Evolutionary conservation across 2,113 vertebrate species (phyloP).

Genomic region (Hipposideros armiger): DNA sequence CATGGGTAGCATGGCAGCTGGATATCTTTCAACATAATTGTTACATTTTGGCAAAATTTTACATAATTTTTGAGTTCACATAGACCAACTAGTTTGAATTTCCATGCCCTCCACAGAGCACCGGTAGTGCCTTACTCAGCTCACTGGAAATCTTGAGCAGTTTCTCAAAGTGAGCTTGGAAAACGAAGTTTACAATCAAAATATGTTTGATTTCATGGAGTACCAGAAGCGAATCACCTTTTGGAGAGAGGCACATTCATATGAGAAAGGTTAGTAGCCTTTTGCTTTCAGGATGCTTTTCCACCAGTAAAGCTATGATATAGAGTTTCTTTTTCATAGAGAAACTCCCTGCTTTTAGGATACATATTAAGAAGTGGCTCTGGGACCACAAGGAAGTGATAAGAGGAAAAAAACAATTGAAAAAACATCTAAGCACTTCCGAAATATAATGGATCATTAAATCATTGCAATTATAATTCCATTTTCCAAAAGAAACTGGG

Average conservation of each 20-base stretch:
- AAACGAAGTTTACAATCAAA: neutral
- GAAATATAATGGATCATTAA: neutral
- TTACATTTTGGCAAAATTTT: neutral
- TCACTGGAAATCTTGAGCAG: neutral
- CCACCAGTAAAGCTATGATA: neutral
- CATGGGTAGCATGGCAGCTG: neutral
- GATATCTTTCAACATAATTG: neutral
- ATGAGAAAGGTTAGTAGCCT: neutral
- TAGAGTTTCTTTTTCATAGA: neutral
- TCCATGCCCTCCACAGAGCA: neutral
- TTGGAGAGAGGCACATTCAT: neutral
- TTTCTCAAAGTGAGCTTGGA: neutral
- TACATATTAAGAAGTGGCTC: neutral
- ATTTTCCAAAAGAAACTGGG: neutral
- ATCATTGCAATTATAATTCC: neutral
- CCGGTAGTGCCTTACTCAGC: neutral
- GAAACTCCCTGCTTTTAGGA: neutral
- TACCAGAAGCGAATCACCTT: neutral
- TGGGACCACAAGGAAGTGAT: neutral
- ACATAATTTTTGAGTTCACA: neutral
- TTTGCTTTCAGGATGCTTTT: neutral
- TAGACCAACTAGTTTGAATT: neutral
- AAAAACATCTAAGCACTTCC: neutral
- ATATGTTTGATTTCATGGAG: neutral
- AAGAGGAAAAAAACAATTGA: accelerated